Percentiles rank a stretch among this genome's conserved stretches.
These are phyloP conservation scores for Anthopleura sola DNA, from an alignment of 64 coral and sea anemone genomes.

Conservation along the genomic window DNA sequence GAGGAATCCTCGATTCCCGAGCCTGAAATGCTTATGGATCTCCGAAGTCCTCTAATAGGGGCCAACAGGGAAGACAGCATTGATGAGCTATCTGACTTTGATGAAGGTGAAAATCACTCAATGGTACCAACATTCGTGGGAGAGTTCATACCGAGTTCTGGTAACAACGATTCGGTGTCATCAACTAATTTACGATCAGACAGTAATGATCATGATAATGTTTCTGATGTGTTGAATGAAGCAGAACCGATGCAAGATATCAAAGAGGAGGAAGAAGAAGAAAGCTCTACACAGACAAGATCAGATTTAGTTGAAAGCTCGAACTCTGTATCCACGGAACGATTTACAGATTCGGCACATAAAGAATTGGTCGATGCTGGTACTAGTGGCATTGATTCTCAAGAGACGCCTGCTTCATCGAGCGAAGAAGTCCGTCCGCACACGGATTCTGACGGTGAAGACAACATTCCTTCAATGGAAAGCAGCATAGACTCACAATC, in stretches of 20 bases:
- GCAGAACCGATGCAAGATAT: background rate
- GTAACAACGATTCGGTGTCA: background rate
- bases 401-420: background rate
- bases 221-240: background rate
- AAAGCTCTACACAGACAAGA: background rate
- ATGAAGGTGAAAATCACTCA: slow-evolving; percentile 25
- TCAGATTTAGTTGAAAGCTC: background rate
- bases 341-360: background rate
- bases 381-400: background rate
- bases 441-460: background rate
- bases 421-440: background rate
- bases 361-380: background rate
- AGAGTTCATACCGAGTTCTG: slow-evolving; percentile 50
- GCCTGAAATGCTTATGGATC: background rate
- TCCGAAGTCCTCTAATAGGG: background rate
- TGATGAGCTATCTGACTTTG: background rate
- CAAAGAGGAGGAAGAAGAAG: background rate
- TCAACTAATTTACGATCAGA: slow-evolving; percentile 24
- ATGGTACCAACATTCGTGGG: slow-evolving; percentile 59
- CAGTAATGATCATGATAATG: background rate
- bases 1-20: background rate
- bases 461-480: background rate
- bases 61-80: slow-evolving; percentile 8
- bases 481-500: background rate
- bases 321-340: background rate